Percentiles rank a stretch among this genome's conserved stretches.
phyloP scores from a whole-genome alignment of 2,113 vertebrate species.

The human (Homo sapiens) region GRCh38 chr13:43121501-43122000 shows the following conservation, averaged over 20 bases:
- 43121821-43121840: background rate
- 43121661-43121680: background rate
- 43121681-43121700: background rate
- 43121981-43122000: background rate
- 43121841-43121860: background rate
- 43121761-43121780: background rate
- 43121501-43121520: background rate
- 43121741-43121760: background rate
- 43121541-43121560: background rate
- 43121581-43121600: background rate
- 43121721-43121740: background rate
- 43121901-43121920: background rate
- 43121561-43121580: background rate
- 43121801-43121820: background rate
- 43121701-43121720: background rate
- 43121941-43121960: background rate
- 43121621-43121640: background rate
- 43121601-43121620: background rate
- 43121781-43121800: background rate
- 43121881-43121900: background rate
- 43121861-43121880: background rate
- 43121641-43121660: background rate
- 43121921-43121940: background rate
- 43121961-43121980: background rate
- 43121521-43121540: background rate